Percentiles rank a stretch among this genome's conserved stretches.
Conservation (phyloP, 2,888 invertebrate genomes). For the Plebejus anna region DNA sequence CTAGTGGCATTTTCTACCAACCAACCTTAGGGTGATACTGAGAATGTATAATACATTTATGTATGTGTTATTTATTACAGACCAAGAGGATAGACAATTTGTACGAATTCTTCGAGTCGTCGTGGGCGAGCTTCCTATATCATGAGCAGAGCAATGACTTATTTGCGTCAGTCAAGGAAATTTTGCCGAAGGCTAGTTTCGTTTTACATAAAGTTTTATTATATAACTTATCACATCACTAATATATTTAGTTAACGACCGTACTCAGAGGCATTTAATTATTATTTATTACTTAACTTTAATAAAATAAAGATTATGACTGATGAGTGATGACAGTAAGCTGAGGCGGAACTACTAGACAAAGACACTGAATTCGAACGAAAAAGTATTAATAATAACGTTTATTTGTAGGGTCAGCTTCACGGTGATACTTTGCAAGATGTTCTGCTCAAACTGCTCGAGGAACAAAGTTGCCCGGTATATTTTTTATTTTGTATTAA, state of each 20-base stretch:
- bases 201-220: background rate
- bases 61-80: conserved; percentile 44
- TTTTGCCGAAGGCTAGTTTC: conserved; percentile 59
- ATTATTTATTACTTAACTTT: too few relatives aligned
- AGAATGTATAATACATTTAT: too few relatives aligned
- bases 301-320: background rate
- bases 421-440: conserved; percentile 53
- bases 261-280: too few relatives aligned
- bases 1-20: too few relatives aligned
- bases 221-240: too few relatives aligned
- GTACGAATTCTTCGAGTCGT: conserved; percentile 82
- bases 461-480: conserved; percentile 34
- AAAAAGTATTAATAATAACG: background rate
- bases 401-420: conserved; percentile 45
- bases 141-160: conserved; percentile 78
- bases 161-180: conserved; percentile 64
- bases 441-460: conserved; percentile 44
- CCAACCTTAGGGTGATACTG: too few relatives aligned
- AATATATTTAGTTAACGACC: too few relatives aligned
- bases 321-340: too few relatives aligned
- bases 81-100: conserved; percentile 81
- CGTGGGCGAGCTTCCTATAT: conserved; percentile 83
- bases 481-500: background rate
- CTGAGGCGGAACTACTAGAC: too few relatives aligned
- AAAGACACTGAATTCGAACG: background rate